phyloP scores from a whole-genome alignment of 2,797 vertebrate species.

The Lindbergichthys nudifrons region DNA sequence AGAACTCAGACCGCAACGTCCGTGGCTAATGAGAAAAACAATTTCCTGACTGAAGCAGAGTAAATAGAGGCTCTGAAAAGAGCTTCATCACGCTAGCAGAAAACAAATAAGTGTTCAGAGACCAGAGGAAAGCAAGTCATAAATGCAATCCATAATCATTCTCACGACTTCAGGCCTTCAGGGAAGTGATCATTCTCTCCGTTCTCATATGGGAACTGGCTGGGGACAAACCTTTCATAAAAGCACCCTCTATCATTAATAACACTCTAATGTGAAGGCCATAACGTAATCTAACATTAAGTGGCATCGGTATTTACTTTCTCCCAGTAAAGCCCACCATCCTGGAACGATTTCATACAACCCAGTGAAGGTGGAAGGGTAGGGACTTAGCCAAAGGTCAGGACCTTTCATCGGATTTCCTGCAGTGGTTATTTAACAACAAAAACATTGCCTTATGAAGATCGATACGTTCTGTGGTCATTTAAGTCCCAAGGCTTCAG shows the following conservation, averaged over 20 bases:
- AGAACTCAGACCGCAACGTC: constrained; percentile 48
- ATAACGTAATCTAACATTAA: constrained; percentile 43
- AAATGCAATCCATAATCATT: constrained; percentile 68
- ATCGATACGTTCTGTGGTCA: constrained; percentile 77
- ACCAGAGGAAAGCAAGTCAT: constrained; percentile 52
- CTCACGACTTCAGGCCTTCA: constrained; percentile 52
- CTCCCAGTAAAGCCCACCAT: constrained; percentile 14
- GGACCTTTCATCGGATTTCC: constrained; percentile 76
- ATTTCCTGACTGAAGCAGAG: constrained; percentile 55
- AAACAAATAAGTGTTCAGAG: constrained; percentile 30
- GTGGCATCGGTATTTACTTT: constrained; percentile 46
- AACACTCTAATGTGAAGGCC: constrained; percentile 45
- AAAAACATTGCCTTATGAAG: constrained; percentile 80
- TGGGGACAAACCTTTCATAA: constrained; percentile 46
- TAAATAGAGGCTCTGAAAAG: constrained; percentile 60
- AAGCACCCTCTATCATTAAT: constrained; percentile 56
- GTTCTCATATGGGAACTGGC: constrained; percentile 30
- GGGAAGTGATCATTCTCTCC: constrained; percentile 63
- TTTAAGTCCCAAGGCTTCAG: constrained; percentile 75
- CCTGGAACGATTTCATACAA: constrained; percentile 42
- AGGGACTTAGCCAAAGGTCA: constrained; percentile 65
- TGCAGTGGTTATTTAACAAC: constrained; percentile 76
- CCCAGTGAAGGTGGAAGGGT: constrained; percentile 50
- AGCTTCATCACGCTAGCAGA: constrained; percentile 35
- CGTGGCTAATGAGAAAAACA: constrained; percentile 67